A percentile compares a stretch with the other conserved stretches of the same genome.
phyloP scores from a whole-genome alignment of 2,113 vertebrate genomes.

The Aplodontia rufa region DNA sequence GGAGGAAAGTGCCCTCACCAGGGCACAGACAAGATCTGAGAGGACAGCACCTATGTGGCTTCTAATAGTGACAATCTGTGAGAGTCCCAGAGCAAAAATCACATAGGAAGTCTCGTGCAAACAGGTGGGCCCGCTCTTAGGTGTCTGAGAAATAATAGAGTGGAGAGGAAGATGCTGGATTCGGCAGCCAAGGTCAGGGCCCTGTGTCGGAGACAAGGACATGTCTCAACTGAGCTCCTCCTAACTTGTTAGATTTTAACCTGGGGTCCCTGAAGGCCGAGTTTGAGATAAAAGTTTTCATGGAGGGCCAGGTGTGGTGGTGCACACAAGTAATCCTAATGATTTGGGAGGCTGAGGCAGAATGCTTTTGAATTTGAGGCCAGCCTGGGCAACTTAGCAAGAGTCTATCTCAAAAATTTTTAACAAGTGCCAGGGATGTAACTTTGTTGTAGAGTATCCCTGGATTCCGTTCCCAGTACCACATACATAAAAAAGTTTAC shows the following conservation, averaged over 20 bases:
- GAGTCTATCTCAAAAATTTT: neutral
- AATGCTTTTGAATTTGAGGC: neutral
- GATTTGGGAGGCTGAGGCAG: neutral
- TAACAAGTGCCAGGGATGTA: neutral
- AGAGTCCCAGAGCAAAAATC: neutral
- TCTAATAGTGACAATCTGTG: neutral
- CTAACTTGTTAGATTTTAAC: neutral
- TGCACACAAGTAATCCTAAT: neutral
- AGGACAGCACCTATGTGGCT: neutral
- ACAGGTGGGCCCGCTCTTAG: neutral
- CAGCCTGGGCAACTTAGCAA: neutral
- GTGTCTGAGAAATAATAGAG: neutral
- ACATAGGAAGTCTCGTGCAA: neutral
- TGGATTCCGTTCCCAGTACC: neutral
- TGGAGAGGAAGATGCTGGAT: neutral
- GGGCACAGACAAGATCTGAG: neutral
- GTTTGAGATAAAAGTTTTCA: too few relatives aligned
- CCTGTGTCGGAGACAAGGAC: neutral
- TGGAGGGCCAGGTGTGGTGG: neutral
- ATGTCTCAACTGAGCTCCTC: neutral
- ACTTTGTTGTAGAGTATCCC: neutral
- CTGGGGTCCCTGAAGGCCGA: neutral
- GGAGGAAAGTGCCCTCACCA: accelerated
- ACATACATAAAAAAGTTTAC: neutral
- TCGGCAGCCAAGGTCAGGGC: too few relatives aligned